These are phyloP conservation scores for Cosmia trapezina DNA, from an alignment of 2,888 invertebrate genomes.

Conservation along the genomic window DNA sequence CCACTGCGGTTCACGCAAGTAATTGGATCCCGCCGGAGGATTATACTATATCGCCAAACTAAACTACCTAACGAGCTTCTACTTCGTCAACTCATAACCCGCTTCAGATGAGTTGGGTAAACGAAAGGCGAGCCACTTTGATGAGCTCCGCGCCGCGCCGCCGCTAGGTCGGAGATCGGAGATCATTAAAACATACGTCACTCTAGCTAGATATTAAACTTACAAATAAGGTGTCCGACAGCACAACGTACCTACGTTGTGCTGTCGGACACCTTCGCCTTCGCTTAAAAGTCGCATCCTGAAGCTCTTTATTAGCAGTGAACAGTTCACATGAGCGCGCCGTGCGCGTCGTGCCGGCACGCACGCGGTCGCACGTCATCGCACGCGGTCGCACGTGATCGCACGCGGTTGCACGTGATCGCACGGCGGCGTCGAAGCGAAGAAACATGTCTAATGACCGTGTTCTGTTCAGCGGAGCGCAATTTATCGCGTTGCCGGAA, in stretches of 20 bases:
- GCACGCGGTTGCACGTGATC: not conserved
- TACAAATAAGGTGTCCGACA: not conserved
- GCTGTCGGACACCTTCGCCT: too few species aligned
- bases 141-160: not conserved
- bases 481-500: constrained; percentile 8
- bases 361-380: constrained; percentile 9
- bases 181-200: constrained; percentile 13
- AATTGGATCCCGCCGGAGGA: constrained; percentile 59
- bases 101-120: constrained; percentile 28
- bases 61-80: constrained; percentile 55
- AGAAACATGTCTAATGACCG: constrained; percentile 28
- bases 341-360: not conserved
- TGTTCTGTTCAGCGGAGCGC: constrained; percentile 27
- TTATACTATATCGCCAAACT: constrained; percentile 52
- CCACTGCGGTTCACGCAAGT: constrained; percentile 55
- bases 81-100: constrained; percentile 37
- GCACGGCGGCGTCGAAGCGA: not conserved
- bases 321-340: constrained; percentile 17
- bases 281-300: not conserved
- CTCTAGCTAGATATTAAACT: constrained; percentile 2
- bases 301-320: not conserved
- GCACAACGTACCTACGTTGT: not conserved
- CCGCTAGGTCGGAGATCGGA: not conserved
- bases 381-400: not conserved
- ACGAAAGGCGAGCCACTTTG: constrained; percentile 16